Conservation (phyloP, 2,113 vertebrate genomes). For the Alligator mississippiensis region DNA sequence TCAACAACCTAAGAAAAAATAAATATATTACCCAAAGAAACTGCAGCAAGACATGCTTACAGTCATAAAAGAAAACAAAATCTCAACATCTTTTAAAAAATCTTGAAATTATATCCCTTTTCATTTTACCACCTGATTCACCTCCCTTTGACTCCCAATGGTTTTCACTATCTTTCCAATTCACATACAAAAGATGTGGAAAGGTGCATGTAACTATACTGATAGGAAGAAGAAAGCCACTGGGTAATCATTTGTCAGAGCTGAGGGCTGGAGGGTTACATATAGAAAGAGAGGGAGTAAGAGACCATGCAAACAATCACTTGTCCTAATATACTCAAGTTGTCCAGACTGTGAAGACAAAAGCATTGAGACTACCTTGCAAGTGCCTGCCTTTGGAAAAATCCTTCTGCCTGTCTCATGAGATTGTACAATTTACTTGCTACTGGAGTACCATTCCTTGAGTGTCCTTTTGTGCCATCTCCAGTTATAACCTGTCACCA, state of each 20-base stretch:
- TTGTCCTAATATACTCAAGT: neutral
- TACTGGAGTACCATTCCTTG: neutral
- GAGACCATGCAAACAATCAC: neutral
- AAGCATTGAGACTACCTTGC: neutral
- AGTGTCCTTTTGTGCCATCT: neutral
- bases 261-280: neutral
- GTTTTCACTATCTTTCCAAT: neutral
- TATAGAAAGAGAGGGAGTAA: constrained; percentile 3
- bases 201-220: neutral
- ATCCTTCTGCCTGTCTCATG: neutral
- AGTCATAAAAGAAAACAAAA: constrained; percentile 8
- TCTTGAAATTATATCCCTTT: neutral
- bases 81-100: neutral
- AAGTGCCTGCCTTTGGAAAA: neutral
- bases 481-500: neutral
- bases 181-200: neutral
- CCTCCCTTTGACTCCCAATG: neutral
- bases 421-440: neutral
- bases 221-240: neutral
- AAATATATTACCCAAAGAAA: constrained; percentile 76
- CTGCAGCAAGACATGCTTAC: constrained; percentile 43
- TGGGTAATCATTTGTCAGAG: neutral
- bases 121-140: neutral
- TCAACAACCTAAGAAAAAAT: constrained; percentile 85
- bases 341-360: neutral